Conservation (phyloP, 2,888 invertebrate species). For the Xanthia icteritia region DNA sequence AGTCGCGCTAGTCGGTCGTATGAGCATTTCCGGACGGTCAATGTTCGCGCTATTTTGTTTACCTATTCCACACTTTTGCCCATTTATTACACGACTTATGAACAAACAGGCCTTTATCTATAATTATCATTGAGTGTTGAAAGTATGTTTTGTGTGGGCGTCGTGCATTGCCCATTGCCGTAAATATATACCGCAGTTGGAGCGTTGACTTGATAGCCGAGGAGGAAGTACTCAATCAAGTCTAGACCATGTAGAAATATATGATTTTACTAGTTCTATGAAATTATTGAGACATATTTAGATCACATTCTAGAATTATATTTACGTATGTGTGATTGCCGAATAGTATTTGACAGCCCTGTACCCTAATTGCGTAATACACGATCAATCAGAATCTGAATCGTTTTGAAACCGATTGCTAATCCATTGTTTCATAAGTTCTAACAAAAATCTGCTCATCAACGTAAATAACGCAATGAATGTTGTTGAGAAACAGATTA, state of each 20-base stretch:
- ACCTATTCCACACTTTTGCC: constrained; percentile 29
- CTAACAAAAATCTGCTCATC: no score
- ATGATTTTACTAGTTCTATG: constrained; percentile 24
- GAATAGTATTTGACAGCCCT: not conserved
- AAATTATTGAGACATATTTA: constrained; percentile 15
- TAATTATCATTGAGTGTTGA: constrained; percentile 50
- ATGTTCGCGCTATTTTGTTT: constrained; percentile 34
- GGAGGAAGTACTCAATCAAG: constrained; percentile 56
- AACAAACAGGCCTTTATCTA: constrained; percentile 29
- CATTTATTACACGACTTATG: constrained; percentile 26
- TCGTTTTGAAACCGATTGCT: no score
- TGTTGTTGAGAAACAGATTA: no score
- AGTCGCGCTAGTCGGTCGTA: constrained; percentile 62
- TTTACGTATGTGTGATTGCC: not conserved
- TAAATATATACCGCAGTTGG: constrained; percentile 33
- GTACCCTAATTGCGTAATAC: not conserved
- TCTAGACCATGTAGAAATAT: constrained; percentile 21
- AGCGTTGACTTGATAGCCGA: constrained; percentile 38
- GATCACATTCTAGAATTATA: not conserved
- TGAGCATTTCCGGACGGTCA: constrained; percentile 46
- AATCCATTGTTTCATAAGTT: no score
- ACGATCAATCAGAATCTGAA: no score
- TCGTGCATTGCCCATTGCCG: constrained; percentile 51
- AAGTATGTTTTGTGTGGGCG: constrained; percentile 52
- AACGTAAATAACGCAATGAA: no score